phyloP scores from a whole-genome alignment of 2,888 invertebrate species.

The Amblyteles armatorius region DNA sequence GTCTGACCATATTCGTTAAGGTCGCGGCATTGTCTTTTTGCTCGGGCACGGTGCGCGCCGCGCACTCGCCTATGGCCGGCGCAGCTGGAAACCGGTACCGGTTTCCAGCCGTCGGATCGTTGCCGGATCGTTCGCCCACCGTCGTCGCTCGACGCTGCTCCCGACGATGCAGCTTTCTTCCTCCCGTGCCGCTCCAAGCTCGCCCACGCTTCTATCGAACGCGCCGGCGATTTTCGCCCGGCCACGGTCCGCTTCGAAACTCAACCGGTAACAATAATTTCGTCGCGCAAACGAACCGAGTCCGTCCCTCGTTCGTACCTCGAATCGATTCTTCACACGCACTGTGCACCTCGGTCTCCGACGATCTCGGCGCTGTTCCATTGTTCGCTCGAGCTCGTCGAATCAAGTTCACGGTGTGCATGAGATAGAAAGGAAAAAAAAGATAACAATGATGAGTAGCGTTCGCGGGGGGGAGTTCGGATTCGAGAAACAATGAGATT shows the following conservation, averaged over 20 bases:
- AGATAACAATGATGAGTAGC: not conserved
- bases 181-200: not conserved
- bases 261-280: not conserved
- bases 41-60: conserved; percentile 32
- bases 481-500: conserved; percentile 32
- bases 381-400: conserved; percentile 27
- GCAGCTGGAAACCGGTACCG: conserved; percentile 74
- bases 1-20: conserved; percentile 81
- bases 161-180: conserved; percentile 2
- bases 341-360: not conserved
- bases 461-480: not conserved
- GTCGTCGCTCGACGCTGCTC: conserved; percentile 8
- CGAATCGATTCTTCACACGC: not conserved
- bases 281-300: not conserved
- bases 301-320: not conserved
- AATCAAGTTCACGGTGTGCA: conserved; percentile 26
- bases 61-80: conserved; percentile 5
- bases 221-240: not conserved
- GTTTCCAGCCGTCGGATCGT: conserved; percentile 51
- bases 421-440: not conserved
- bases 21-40: conserved; percentile 79
- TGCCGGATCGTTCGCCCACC: conserved; percentile 40
- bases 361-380: not conserved
- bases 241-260: not conserved
- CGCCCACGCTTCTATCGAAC: not conserved